A percentile compares a stretch with the other conserved stretches of the same genome.
Conservation (phyloP, 1,140 invertebrate species). For the Diorhabda elongata region DNA sequence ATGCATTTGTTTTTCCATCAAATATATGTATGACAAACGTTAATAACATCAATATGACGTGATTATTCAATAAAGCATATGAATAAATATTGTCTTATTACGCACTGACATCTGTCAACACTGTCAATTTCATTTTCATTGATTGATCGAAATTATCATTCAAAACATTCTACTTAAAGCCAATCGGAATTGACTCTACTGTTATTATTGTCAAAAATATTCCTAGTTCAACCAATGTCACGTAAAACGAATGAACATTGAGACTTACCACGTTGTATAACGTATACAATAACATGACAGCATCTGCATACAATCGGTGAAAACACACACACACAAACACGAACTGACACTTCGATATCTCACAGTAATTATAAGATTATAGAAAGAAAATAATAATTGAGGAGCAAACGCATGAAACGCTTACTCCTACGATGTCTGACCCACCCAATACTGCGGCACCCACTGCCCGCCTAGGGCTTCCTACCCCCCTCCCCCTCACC, state of each 20-base stretch:
- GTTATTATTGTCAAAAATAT: constrained; percentile 1
- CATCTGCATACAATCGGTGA: constrained; percentile 4
- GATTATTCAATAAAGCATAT: no score
- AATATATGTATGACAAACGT: no score
- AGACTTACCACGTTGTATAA: constrained; percentile 20
- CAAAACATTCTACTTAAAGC: neutral
- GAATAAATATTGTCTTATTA: no score
- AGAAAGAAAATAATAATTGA: constrained; percentile 14
- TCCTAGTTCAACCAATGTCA: constrained; percentile 12
- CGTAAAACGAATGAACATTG: constrained; percentile 8
- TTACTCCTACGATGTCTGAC: constrained; percentile 44
- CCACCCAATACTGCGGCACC: constrained; percentile 48
- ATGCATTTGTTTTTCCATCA: no score
- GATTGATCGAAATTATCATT: neutral
- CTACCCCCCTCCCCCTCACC: constrained; percentile 38
- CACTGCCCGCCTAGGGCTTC: constrained; percentile 46
- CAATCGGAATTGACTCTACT: constrained; percentile 1
- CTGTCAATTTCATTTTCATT: neutral
- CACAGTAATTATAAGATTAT: constrained; percentile 9
- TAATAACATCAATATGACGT: no score
- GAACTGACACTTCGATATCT: neutral
- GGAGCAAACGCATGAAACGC: constrained; percentile 33
- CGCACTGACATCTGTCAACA: neutral
- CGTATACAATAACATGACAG: constrained; percentile 14
- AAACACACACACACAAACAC: neutral